Evolutionary conservation across 2,113 vertebrate species (phyloP).

Genomic region (Elephantulus edwardii): DNA sequence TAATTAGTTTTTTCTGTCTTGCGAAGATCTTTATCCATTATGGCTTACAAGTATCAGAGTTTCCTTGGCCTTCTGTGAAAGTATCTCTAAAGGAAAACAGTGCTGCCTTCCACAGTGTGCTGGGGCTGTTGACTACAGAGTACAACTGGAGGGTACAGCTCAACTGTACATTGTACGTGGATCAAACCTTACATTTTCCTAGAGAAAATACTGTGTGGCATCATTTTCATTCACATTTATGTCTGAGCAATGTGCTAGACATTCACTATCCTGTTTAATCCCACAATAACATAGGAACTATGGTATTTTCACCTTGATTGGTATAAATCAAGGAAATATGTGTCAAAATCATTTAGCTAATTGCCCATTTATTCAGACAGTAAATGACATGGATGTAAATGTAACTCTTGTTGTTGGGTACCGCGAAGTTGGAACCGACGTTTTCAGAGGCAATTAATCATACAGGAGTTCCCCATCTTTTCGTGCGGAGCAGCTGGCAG

Average conservation of each 20-base stretch:
- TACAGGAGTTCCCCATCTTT: too few relatives aligned
- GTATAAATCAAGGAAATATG: not conserved
- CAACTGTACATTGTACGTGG: not conserved
- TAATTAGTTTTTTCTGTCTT: not conserved
- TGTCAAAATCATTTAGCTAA: not conserved
- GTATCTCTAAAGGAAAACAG: not conserved
- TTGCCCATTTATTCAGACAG: not conserved
- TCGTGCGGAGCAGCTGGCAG: too few relatives aligned
- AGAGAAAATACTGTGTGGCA: not conserved
- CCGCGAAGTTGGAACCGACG: too few relatives aligned
- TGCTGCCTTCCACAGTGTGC: not conserved
- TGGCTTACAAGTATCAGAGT: not conserved
- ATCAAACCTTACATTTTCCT: not conserved
- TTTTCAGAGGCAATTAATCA: too few relatives aligned
- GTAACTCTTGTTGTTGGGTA: too few relatives aligned
- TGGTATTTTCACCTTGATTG: constrained; percentile 11
- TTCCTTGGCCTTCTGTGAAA: not conserved
- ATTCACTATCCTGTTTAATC: constrained; percentile 11
- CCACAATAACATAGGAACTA: not conserved
- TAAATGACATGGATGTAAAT: not conserved
- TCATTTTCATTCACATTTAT: not conserved
- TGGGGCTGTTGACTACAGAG: not conserved
- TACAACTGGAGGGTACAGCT: not conserved
- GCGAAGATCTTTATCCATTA: not conserved
- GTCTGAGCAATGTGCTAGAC: not conserved